Conservation (phyloP, 2,888 invertebrate genomes). For the Yponomeuta evonymella region DNA sequence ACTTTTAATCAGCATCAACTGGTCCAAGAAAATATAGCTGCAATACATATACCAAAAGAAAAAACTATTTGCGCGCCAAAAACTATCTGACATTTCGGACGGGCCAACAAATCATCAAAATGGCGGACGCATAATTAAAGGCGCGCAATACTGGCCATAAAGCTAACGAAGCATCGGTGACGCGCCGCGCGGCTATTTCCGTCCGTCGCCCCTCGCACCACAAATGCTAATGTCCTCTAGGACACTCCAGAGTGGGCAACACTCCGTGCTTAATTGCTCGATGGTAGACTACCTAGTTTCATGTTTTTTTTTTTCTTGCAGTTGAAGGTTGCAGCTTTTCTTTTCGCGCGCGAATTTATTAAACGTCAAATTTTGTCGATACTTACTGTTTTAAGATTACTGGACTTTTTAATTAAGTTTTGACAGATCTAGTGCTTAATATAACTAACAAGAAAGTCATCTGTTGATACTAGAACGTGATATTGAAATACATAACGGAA, state of each 20-base stretch:
- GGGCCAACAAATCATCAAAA: slow-evolving; percentile 66
- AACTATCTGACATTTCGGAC: slow-evolving; percentile 30
- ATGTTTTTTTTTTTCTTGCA: neutral
- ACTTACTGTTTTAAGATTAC: too few species aligned
- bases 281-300: neutral
- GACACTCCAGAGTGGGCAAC: slow-evolving; percentile 41
- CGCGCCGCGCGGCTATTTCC: slow-evolving; percentile 65
- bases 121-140: slow-evolving; percentile 53
- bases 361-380: too few species aligned
- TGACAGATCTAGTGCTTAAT: too few species aligned
- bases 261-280: slow-evolving; percentile 24
- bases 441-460: too few species aligned
- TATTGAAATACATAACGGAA: too few species aligned
- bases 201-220: slow-evolving; percentile 59
- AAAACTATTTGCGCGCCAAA: slow-evolving; percentile 43
- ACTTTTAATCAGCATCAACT: too few species aligned
- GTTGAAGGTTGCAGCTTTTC: neutral
- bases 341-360: too few species aligned
- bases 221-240: slow-evolving; percentile 75
- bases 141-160: slow-evolving; percentile 68
- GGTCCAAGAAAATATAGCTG: neutral
- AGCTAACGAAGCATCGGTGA: slow-evolving; percentile 49
- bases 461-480: too few species aligned
- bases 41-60: neutral
- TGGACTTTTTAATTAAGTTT: too few species aligned